A percentile compares a stretch with the other conserved stretches of the same genome.
Conservation (phyloP, 2,888 invertebrate genomes). For the Heliconius sara region DNA sequence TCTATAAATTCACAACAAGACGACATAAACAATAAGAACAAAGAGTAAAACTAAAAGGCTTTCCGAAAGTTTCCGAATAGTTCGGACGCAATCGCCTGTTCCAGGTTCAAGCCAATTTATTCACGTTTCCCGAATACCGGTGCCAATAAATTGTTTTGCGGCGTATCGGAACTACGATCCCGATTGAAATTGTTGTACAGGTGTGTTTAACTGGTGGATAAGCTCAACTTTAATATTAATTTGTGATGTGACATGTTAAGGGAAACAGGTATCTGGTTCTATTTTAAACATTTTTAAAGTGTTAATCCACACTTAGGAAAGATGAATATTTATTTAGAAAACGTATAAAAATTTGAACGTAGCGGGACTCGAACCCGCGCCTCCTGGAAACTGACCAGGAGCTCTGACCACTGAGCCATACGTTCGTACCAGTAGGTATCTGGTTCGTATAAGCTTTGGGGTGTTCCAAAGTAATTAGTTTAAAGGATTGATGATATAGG, state of each 20-base stretch:
- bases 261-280: background rate
- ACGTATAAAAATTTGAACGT: too few species aligned
- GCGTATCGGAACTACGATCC: conserved; percentile 52
- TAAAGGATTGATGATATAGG: too few species aligned
- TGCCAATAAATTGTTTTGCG: conserved; percentile 54
- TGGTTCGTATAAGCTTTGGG: too few species aligned
- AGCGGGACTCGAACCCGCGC: too few species aligned
- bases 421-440: too few species aligned
- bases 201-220: conserved; percentile 38
- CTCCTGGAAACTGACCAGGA: too few species aligned
- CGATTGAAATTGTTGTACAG: conserved; percentile 53
- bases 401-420: too few species aligned
- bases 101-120: conserved; percentile 50
- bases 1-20: conserved; percentile 32
- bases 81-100: conserved; percentile 48
- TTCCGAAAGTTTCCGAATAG: conserved; percentile 49
- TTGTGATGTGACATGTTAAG: background rate
- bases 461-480: too few species aligned
- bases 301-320: too few species aligned
- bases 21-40: conserved; percentile 43
- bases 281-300: too few species aligned
- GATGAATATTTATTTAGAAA: too few species aligned
- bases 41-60: conserved; percentile 48
- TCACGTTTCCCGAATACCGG: conserved; percentile 51
- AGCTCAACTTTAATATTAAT: conserved; percentile 26